Conservation (phyloP, 2,888 invertebrate species). For the Autographa gamma region DNA sequence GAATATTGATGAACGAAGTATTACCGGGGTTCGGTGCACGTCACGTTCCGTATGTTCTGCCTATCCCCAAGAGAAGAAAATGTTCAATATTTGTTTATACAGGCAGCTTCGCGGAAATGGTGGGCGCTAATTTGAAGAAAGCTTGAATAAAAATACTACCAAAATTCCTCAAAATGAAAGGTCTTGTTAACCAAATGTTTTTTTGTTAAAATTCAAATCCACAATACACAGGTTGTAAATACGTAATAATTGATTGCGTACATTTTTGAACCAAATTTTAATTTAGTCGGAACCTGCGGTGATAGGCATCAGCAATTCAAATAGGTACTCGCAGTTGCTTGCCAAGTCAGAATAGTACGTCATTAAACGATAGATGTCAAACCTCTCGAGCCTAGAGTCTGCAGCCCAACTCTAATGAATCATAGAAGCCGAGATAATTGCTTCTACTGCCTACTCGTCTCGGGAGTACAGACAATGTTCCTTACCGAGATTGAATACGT, state of each 20-base stretch:
- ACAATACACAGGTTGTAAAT: background rate
- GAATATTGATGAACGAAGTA: constrained; percentile 8
- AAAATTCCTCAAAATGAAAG: background rate
- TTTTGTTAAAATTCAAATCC: background rate
- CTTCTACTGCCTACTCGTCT: constrained; percentile 24
- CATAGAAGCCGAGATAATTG: constrained; percentile 33
- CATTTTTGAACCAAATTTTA: background rate
- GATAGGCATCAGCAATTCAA: constrained; percentile 19
- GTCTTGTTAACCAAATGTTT: background rate
- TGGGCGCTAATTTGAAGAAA: background rate
- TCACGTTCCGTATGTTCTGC: background rate
- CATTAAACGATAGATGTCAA: constrained; percentile 34
- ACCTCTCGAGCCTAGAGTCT: constrained; percentile 17
- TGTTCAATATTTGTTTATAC: background rate
- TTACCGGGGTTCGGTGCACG: background rate
- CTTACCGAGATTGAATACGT: background rate
- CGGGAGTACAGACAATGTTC: constrained; percentile 28
- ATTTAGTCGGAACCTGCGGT: constrained; percentile 9
- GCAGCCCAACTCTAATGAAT: constrained; percentile 36
- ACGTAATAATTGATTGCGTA: background rate
- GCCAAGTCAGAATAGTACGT: constrained; percentile 25
- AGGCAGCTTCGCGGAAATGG: background rate
- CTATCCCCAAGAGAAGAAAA: background rate
- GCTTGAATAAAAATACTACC: background rate
- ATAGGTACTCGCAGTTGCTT: constrained; percentile 26